A percentile compares a stretch with the other conserved stretches of the same genome.
Conservation (phyloP, 2,113 vertebrate genomes). For the Channa argus region DNA sequence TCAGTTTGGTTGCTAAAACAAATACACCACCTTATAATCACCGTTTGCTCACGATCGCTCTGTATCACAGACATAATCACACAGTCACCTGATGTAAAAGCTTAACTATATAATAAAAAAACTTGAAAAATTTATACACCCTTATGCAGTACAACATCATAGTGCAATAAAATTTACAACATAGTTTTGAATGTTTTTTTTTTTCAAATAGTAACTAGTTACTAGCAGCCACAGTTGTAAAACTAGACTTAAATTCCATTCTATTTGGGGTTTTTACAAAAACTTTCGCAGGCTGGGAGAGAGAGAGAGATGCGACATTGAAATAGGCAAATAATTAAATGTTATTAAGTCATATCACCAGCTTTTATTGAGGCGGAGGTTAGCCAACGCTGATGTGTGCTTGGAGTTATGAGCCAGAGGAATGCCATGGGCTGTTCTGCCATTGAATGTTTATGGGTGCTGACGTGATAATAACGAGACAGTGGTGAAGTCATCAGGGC, state of each 20-base stretch:
- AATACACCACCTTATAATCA: constrained; percentile 37
- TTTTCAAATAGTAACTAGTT: no score
- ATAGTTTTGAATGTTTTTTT: no score
- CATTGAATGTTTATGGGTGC: constrained; percentile 64
- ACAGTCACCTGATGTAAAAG: no score
- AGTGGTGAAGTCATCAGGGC: constrained; percentile 58
- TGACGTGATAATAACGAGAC: constrained; percentile 67
- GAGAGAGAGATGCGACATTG: background rate
- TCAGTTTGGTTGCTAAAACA: constrained; percentile 51
- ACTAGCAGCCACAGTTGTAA: background rate
- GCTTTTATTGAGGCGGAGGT: constrained; percentile 39
- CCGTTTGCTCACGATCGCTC: constrained; percentile 18
- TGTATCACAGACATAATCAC: background rate
- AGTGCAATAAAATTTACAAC: no score
- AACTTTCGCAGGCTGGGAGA: background rate
- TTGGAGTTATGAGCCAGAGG: constrained; percentile 48
- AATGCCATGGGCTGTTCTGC: constrained; percentile 51
- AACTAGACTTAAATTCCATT: background rate
- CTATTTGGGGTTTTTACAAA: background rate
- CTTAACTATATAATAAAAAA: no score
- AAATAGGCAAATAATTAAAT: constrained; percentile 22
- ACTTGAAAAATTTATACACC: background rate
- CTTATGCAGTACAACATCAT: background rate
- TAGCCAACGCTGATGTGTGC: constrained; percentile 60
- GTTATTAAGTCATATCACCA: constrained; percentile 41